These are phyloP conservation scores for Smittia sp. DNA, from an alignment of 2,888 invertebrate species.

Conservation along the genomic window DNA sequence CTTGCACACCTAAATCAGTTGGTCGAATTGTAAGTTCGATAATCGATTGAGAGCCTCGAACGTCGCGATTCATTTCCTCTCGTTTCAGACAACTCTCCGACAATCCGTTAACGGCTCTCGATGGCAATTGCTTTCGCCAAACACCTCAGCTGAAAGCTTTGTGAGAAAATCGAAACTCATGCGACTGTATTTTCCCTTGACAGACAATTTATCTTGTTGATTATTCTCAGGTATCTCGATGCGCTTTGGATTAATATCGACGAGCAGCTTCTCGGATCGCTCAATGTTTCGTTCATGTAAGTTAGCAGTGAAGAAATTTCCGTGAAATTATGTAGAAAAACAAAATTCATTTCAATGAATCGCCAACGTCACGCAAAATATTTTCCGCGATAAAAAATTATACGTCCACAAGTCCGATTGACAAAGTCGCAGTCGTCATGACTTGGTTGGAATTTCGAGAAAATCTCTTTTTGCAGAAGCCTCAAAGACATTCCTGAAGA, in stretches of 20 bases:
- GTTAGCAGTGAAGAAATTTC: slow-evolving; percentile 9
- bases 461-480: slow-evolving; percentile 49
- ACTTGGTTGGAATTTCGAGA: neutral
- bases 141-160: slow-evolving; percentile 54
- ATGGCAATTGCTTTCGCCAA: slow-evolving; percentile 51
- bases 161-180: slow-evolving; percentile 52
- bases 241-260: slow-evolving; percentile 50
- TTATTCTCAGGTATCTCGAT: slow-evolving; percentile 50
- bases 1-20: neutral
- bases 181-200: neutral
- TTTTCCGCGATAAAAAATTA: neutral
- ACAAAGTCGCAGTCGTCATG: neutral
- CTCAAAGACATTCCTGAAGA: slow-evolving; percentile 58
- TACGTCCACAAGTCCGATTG: no score
- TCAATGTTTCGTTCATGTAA: slow-evolving; percentile 50
- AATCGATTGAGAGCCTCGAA: neutral
- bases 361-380: no score
- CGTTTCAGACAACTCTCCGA: slow-evolving; percentile 54
- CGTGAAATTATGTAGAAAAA: no score
- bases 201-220: neutral
- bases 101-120: slow-evolving; percentile 54
- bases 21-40: slow-evolving; percentile 5
- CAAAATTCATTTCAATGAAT: no score
- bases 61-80: neutral
- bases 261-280: slow-evolving; percentile 45